A percentile compares a stretch with the other conserved stretches of the same genome.
These are phyloP conservation scores for Amazona vittata DNA, from an alignment of 2,113 vertebrate species.

Conservation along the genomic window DNA sequence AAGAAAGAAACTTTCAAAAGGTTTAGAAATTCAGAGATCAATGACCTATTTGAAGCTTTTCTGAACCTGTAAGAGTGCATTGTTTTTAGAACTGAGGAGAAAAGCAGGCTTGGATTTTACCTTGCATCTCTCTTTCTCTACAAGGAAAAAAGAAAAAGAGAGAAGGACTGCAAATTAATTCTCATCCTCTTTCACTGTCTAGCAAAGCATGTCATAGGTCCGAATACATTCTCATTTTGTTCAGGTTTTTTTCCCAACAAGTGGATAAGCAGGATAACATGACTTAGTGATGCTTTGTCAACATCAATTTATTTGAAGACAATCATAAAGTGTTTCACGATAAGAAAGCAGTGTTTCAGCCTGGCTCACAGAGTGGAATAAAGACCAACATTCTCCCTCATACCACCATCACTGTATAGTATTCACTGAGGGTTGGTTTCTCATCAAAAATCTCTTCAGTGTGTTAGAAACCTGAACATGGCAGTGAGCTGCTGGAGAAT, in stretches of 20 bases:
- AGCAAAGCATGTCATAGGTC: neutral
- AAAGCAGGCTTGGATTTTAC: neutral
- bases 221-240: constrained; percentile 2
- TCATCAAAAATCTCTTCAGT: neutral
- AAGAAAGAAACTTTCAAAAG: neutral
- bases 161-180: neutral
- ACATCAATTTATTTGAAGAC: constrained; percentile 18
- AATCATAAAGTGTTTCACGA: constrained; percentile 11
- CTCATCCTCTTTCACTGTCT: neutral
- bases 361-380: neutral
- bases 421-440: neutral
- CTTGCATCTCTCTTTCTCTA: neutral
- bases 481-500: neutral
- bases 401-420: rapidly evolving
- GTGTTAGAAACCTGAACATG: neutral
- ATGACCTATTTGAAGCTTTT: neutral
- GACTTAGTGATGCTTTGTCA: constrained; percentile 13
- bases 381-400: neutral
- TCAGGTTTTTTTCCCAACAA: neutral
- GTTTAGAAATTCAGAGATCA: neutral
- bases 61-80: neutral
- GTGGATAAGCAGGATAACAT: neutral
- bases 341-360: neutral
- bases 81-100: neutral
- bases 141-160: neutral